Conservation (phyloP, 2,888 invertebrate species). For the Zele albiditarsus region DNA sequence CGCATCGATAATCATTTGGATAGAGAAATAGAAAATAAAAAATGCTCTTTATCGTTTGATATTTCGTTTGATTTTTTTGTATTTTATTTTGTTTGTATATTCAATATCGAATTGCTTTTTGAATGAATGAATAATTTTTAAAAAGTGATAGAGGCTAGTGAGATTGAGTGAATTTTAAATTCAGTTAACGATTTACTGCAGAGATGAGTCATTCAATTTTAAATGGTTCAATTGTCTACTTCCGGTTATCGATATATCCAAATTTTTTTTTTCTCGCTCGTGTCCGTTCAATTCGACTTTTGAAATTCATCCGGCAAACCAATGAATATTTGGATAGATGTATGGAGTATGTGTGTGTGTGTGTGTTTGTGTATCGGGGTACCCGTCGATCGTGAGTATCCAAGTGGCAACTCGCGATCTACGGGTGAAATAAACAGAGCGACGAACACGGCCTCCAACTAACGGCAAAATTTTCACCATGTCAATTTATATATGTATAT, state of each 20-base stretch:
- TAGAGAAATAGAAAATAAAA: no score
- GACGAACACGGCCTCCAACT: conserved; percentile 55
- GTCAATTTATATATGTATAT: conserved; percentile 43
- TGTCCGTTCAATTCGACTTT: conserved; percentile 1
- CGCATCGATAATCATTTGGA: neutral
- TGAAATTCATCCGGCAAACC: neutral
- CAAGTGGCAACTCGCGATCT: conserved; percentile 35
- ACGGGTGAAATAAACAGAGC: conserved; percentile 45
- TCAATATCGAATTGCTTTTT: neutral
- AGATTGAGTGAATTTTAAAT: neutral
- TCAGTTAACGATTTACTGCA: neutral
- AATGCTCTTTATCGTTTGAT: neutral
- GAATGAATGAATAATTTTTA: neutral
- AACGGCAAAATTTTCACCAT: conserved; percentile 59
- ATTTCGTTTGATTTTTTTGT: neutral
- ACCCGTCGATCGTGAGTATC: neutral
- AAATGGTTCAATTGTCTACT: neutral
- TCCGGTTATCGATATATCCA: conserved; percentile 1
- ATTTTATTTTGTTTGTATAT: neutral
- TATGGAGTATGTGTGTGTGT: neutral
- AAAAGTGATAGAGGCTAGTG: neutral
- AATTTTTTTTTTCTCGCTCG: neutral
- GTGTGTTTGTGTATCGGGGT: neutral
- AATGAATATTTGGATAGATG: neutral
- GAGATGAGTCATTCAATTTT: neutral